A percentile compares a stretch with the other conserved stretches of the same genome.
phyloP scores from a whole-genome alignment of 2,888 invertebrate species.

The Scrobipalpa costella region DNA sequence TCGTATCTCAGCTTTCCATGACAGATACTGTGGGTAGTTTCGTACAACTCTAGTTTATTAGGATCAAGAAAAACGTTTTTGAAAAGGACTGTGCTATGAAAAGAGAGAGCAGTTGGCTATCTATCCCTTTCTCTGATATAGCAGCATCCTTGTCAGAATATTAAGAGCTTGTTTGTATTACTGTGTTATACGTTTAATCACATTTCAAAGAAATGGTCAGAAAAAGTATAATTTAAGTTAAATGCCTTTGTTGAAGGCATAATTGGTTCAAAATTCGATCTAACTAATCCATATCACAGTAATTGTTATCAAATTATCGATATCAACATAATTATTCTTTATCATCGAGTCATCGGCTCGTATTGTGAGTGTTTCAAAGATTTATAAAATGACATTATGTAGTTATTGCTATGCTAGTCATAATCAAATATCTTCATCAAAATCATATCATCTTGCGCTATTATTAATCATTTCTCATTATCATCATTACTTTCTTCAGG shows the following conservation, averaged over 20 bases:
- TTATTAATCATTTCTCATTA: not conserved
- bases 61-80: constrained; percentile 34
- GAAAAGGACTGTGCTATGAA: not conserved
- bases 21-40: constrained; percentile 57
- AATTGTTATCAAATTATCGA: constrained; percentile 1
- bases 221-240: not conserved
- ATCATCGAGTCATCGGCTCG: not conserved
- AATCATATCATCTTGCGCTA: constrained; percentile 21
- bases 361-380: not conserved
- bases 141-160: not conserved
- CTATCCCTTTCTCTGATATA: not conserved
- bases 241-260: not conserved
- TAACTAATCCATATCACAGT: constrained; percentile 6
- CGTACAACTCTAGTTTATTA: constrained; percentile 32
- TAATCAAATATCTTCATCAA: constrained; percentile 9
- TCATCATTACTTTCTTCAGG: not conserved
- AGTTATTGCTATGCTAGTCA: constrained; percentile 23
- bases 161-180: not conserved
- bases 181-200: not conserved
- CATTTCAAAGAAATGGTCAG: not conserved
- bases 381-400: constrained; percentile 18
- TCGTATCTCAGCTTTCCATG: constrained; percentile 64
- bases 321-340: not conserved
- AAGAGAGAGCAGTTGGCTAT: not conserved
- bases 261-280: not conserved